Percentiles rank a stretch among this genome's conserved stretches.
Conservation (phyloP, 1,140 invertebrate species). For the Leptonema lineaticorne region DNA sequence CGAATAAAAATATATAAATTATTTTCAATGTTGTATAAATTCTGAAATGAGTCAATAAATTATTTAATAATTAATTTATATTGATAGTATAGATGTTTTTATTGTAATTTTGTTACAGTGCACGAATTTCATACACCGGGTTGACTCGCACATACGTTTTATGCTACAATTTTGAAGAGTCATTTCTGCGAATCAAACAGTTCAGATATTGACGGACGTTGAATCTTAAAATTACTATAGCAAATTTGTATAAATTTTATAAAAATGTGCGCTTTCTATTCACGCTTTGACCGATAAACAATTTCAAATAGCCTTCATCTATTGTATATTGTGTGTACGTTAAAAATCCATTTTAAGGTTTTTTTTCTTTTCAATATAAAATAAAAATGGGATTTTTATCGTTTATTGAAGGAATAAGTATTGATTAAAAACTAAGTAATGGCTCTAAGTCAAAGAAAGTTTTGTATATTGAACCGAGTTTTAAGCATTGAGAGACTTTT, state of each 20-base stretch:
- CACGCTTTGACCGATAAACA: not conserved
- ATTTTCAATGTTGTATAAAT: too few species aligned
- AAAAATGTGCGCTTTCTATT: not conserved
- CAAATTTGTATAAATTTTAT: slow-evolving; percentile 9
- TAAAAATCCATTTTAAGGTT: not conserved
- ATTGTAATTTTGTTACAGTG: too few species aligned
- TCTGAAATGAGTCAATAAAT: too few species aligned
- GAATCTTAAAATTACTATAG: not conserved
- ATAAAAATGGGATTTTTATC: too few species aligned
- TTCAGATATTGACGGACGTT: slow-evolving; percentile 20
- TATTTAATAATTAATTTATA: too few species aligned
- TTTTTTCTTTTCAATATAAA: too few species aligned
- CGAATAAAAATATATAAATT: too few species aligned
- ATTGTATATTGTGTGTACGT: not conserved
- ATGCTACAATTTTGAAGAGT: not conserved
- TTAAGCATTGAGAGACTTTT: slow-evolving; percentile 21
- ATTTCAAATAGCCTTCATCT: not conserved
- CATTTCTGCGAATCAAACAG: slow-evolving; percentile 42
- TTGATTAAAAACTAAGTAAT: slow-evolving; percentile 16
- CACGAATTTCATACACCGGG: too few species aligned
- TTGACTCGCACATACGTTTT: too few species aligned
- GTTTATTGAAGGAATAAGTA: not conserved
- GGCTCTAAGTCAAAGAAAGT: slow-evolving; percentile 41
- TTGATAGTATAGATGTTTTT: too few species aligned
- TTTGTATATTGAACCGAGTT: slow-evolving; percentile 31